These are phyloP conservation scores for Drosophila azteca DNA, from an alignment of 1,140 invertebrate species.

Conservation along the genomic window DNA sequence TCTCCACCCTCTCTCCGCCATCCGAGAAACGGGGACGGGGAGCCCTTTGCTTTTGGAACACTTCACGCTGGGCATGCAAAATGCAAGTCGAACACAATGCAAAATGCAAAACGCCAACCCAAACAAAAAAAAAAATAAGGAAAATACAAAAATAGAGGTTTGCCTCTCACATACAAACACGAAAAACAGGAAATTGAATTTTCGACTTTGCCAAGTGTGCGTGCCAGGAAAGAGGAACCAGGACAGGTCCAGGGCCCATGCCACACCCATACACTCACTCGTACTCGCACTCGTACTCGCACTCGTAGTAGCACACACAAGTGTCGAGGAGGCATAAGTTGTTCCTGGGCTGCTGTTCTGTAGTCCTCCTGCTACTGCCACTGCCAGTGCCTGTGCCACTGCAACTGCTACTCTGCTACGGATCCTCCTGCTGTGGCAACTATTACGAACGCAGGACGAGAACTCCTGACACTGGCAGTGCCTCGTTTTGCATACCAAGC, in stretches of 20 bases:
- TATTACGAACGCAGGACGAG: constrained; percentile 69
- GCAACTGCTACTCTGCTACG: constrained; percentile 27
- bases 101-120: constrained; percentile 73
- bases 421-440: constrained; percentile 58
- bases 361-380: neutral
- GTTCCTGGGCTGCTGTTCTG: constrained; percentile 33
- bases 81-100: constrained; percentile 81
- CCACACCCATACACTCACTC: too few species aligned
- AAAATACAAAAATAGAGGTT: neutral
- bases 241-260: neutral
- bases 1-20: neutral
- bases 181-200: constrained; percentile 83
- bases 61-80: constrained; percentile 81
- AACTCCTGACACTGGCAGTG: constrained; percentile 75
- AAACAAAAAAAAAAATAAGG: constrained; percentile 33
- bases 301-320: neutral
- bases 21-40: too few species aligned
- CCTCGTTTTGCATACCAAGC: constrained; percentile 81
- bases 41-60: constrained; percentile 56
- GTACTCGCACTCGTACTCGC: too few species aligned
- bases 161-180: constrained; percentile 66
- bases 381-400: constrained; percentile 13
- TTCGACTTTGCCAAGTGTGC: constrained; percentile 81
- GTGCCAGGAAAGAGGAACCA: constrained; percentile 68
- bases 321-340: constrained; percentile 31